phyloP scores from a whole-genome alignment of 2,888 invertebrate species.

The Apotomis turbidana region DNA sequence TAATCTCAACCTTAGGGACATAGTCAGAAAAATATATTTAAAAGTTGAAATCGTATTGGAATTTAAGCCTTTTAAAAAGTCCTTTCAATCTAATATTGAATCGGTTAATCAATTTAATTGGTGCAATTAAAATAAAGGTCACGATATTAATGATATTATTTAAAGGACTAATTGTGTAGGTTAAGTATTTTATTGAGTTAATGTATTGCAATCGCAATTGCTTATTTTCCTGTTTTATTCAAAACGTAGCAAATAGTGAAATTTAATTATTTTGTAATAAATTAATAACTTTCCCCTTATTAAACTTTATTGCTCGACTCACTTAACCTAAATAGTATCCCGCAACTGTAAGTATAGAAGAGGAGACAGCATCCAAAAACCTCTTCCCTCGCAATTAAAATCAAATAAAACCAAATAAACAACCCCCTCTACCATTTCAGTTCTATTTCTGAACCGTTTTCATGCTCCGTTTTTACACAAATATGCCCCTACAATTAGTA shows the following conservation, averaged over 20 bases:
- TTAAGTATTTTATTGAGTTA: background rate
- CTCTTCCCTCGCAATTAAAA: slow-evolving; percentile 18
- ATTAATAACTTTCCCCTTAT: background rate
- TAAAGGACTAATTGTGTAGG: slow-evolving; percentile 7
- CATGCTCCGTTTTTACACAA: slow-evolving; percentile 64
- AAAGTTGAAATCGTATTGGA: background rate
- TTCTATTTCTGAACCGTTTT: slow-evolving; percentile 67
- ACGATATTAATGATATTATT: slow-evolving; percentile 17
- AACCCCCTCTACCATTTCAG: slow-evolving; percentile 14
- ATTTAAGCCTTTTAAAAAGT: background rate
- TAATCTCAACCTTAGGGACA: background rate
- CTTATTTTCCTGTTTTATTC: no score
- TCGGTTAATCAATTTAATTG: slow-evolving; percentile 26
- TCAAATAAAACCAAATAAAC: slow-evolving; percentile 25
- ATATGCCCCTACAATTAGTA: slow-evolving; percentile 80
- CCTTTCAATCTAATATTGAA: slow-evolving; percentile 18
- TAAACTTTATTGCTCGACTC: background rate
- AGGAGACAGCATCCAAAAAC: background rate
- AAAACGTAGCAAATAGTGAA: no score
- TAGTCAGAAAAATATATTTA: background rate
- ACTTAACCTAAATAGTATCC: background rate
- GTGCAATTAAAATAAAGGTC: slow-evolving; percentile 24
- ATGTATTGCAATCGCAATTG: no score
- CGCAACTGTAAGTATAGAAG: background rate
- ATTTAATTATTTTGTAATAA: no score